Base-by-base conservation (phyloP, 2,797 vertebrate genomes). In the Hirundo rustica region DNA sequence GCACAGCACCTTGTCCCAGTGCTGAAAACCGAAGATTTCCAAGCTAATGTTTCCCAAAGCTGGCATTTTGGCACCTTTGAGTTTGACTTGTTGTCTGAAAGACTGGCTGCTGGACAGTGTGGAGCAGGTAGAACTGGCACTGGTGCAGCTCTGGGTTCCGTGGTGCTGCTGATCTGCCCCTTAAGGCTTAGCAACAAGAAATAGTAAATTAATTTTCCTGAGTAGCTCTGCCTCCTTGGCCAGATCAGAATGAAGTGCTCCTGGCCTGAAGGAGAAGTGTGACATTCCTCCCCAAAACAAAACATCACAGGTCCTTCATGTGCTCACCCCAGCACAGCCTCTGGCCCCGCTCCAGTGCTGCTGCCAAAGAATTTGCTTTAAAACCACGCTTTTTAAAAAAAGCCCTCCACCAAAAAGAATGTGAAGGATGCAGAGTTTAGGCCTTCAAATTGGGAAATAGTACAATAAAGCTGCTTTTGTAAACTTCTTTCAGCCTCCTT, bases 201-300 rank as follows among this genome's bases (percentile, higher is more conserved):
- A 68, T 1, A 84, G 13, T 60, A n/a, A 79, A 79, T 61, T 58
- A 27, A 66, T 64, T 89, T 64, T 68, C 42, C 55, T 40, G 66
- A 55, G 53, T 34, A 36, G 30, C 42, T 60, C 34, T 27, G n/a
- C 55, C 45, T 76, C 32, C 48, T 91, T 79, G 88, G 74, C 51
- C 36, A n/a, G 62, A 67, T 40, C 1, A 32, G 65, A 81, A 94
- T 68, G 74, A 92, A 89, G 89, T 84, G 83, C 66, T 91, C 30
- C 54, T 94, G 93, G 83, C 83, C 80, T 38, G 51, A 32, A 80
- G 30, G 55, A 79, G 60, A 85, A 73, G 66, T 76, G 87, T 47
- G 88, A 94, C 80, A 87, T 92, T 95, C 90, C 25, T 95, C 74
- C 55, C 64, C 71, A 57, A 53, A 85, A 70, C 0, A 14, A 92